Evolutionary conservation across 2,797 vertebrate genomes (phyloP).

Genomic region (Falco naumanni): DNA sequence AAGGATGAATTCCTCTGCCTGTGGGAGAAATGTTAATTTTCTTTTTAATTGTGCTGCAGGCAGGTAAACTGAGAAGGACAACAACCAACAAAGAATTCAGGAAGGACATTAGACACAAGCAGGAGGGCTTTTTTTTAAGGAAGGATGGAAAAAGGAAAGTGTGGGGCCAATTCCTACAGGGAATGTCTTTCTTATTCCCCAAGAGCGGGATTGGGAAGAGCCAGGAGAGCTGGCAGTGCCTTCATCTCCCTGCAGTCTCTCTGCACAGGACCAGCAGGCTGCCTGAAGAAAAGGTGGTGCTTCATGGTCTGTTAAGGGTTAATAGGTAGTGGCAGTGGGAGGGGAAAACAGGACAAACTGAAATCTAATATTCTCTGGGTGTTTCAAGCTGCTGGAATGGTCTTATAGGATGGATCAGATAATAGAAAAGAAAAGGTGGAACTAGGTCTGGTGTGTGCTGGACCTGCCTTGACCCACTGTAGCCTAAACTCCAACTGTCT

Average conservation of each 20-base stretch:
- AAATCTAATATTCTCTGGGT: neutral
- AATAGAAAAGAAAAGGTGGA: neutral
- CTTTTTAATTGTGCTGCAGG: neutral
- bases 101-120: neutral
- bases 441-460: neutral
- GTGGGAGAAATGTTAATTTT: neutral
- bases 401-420: neutral
- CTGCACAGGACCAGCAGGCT: neutral
- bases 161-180: neutral
- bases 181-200: neutral
- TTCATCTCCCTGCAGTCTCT: neutral
- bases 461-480: neutral
- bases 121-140: neutral
- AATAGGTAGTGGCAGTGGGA: neutral
- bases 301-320: neutral
- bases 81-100: neutral
- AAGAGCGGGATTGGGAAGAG: neutral
- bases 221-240: neutral
- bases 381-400: neutral
- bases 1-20: neutral
- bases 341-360: neutral
- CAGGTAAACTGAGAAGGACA: neutral
- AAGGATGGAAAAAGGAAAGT: neutral
- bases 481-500: neutral
- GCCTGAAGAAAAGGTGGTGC: rapidly evolving